phyloP scores from a whole-genome alignment of 2,888 invertebrate genomes.

The Cenopis cana region DNA sequence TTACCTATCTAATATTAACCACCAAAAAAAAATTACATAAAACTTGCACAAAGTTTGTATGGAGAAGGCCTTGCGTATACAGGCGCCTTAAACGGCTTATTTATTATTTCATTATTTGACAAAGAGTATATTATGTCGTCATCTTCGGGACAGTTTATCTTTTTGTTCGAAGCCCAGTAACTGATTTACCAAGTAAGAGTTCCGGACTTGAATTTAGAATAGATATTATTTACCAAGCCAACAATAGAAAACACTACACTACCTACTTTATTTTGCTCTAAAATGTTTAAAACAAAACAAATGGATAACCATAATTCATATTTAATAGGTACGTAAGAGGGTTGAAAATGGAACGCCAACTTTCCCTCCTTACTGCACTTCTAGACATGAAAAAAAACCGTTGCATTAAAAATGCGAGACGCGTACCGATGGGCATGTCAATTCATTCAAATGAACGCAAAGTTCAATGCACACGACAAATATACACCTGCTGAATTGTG shows the following conservation, averaged over 20 bases:
- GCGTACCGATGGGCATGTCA: constrained; percentile 65
- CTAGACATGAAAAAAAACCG: constrained; percentile 44
- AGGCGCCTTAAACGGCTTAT: too few relatives aligned
- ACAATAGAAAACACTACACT: background rate
- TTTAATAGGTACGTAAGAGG: background rate
- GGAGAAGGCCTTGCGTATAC: too few relatives aligned
- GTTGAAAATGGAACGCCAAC: constrained; percentile 4
- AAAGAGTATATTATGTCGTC: too few relatives aligned
- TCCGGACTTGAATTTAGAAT: background rate
- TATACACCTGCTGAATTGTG: constrained; percentile 66
- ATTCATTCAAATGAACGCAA: constrained; percentile 73
- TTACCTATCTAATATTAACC: too few relatives aligned
- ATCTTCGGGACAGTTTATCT: background rate
- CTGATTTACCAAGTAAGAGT: background rate
- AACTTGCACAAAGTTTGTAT: too few relatives aligned
- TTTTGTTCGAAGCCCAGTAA: background rate
- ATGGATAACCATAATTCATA: background rate
- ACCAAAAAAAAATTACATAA: too few relatives aligned
- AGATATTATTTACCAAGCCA: background rate
- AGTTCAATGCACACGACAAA: constrained; percentile 78
- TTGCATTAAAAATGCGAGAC: constrained; percentile 65
- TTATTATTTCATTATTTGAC: too few relatives aligned
- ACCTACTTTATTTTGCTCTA: too few relatives aligned
- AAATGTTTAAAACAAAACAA: background rate
- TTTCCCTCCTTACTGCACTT: constrained; percentile 30